Conservation (phyloP, 2,113 vertebrate genomes). For the Poeciliopsis turrubarensis region DNA sequence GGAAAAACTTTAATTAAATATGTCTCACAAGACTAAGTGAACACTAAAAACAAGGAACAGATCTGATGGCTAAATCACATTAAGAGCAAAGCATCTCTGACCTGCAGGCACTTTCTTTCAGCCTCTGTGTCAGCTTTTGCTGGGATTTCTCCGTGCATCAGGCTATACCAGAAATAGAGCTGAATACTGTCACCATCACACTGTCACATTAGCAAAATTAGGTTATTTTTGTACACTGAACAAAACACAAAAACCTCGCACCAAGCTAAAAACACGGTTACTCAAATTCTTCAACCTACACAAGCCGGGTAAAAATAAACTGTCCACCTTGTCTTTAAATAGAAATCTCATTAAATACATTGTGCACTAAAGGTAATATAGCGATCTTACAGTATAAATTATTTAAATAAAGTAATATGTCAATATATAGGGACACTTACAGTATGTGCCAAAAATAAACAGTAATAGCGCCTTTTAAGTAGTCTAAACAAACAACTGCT, state of each 20-base stretch:
- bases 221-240: neutral
- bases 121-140: slow-evolving; percentile 18
- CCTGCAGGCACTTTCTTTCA: slow-evolving; percentile 31
- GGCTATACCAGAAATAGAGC: neutral
- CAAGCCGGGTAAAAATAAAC: neutral
- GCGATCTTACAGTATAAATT: neutral
- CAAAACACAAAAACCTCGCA: neutral
- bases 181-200: slow-evolving; percentile 3
- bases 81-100: slow-evolving; percentile 26
- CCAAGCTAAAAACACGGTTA: neutral
- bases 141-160: slow-evolving; percentile 7
- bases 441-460: neutral
- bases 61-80: slow-evolving; percentile 42
- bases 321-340: neutral
- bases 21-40: slow-evolving; percentile 21
- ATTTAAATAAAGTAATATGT: neutral
- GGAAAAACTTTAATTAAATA: slow-evolving; percentile 26
- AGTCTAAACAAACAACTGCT: neutral
- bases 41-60: slow-evolving; percentile 10
- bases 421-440: neutral
- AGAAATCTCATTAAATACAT: neutral
- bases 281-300: neutral
- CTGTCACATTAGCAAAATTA: slow-evolving; percentile 13
- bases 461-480: neutral
- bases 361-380: neutral